Conservation (phyloP, 1,140 invertebrate species). For the Atta colombica region DNA sequence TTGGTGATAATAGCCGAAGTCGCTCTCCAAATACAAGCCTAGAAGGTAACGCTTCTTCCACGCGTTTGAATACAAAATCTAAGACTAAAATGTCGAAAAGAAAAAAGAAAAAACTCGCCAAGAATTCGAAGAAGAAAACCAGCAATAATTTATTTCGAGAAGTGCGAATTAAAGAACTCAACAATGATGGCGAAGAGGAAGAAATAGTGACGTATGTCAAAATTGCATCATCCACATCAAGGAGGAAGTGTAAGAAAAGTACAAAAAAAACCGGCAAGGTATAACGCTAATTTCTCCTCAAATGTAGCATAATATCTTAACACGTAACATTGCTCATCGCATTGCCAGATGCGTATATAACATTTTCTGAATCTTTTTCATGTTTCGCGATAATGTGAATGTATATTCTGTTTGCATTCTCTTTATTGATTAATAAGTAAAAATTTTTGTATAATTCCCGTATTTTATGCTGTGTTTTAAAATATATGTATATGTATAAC, state of each 20-base stretch:
- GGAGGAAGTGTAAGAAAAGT: conserved; percentile 79
- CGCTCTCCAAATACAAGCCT: conserved; percentile 74
- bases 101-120: conserved; percentile 76
- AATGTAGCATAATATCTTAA: conserved; percentile 61
- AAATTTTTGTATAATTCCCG: neutral
- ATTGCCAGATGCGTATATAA: conserved; percentile 50
- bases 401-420: neutral
- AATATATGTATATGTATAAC: neutral
- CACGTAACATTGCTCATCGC: conserved; percentile 44
- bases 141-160: conserved; percentile 74
- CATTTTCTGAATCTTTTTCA: neutral
- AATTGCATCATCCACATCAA: conserved; percentile 72
- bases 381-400: neutral
- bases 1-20: conserved; percentile 82
- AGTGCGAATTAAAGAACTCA: conserved; percentile 83
- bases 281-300: conserved; percentile 73
- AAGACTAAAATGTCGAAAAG: conserved; percentile 73
- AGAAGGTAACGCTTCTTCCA: conserved; percentile 45
- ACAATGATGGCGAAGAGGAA: conserved; percentile 81
- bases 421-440: conserved; percentile 14
- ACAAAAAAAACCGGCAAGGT: conserved; percentile 84
- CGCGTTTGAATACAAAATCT: conserved; percentile 67
- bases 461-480: neutral
- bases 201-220: conserved; percentile 84
- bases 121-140: conserved; percentile 83